Base-by-base conservation (phyloP, 2,797 vertebrate genomes). In the Chloroceryle inda region DNA sequence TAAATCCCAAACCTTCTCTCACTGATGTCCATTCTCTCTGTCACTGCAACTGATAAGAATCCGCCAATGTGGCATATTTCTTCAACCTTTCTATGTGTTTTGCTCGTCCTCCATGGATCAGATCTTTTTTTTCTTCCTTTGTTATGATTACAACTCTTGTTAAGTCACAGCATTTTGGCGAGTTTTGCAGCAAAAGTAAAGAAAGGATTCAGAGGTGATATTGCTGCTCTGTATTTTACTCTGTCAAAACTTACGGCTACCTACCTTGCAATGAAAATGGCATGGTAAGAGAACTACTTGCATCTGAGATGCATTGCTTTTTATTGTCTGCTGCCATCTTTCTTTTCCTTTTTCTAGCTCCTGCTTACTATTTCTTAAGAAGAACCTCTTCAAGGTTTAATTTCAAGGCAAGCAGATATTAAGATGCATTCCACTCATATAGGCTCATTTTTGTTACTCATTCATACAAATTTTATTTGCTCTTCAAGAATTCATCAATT, bases 291-390 rank as follows among this genome's bases (percentile, higher is more conserved):
- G 23, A 75, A 17, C 23, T 73, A n/a, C 47, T 85, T 81, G 64
- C 55, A 44, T 63, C 85, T 88, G 85, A 93, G 93, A 95, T 68
- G 33, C 72, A 63, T 89, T 89, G 73, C 63, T 94, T 82, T 80
- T 97, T 94, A 85, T 85, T 87, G 61, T 52, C 87, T 93, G 94
- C 79, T 88, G 55, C 76, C 6, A 27, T 83, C 80, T 88, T 75
- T 38, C 35, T 31, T 63, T 85, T 73, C 29, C n/a, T 1, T 5
- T 91, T 88, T 82, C 73, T 81, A 33, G 31, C 86, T 91, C 92
- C 75, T 63, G 55, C 23, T 31, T 18, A 40, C 4, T 16, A 16
- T 82, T 88, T 69, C 64, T 64, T 73, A 80, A 72, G 83, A 95
- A 94, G n/a, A 7, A 49, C 22, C 52, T 63, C 71, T 88, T 95